Evolutionary conservation across 2,888 invertebrate species (phyloP).

Genomic region (Cecidostiba fungosa): DNA sequence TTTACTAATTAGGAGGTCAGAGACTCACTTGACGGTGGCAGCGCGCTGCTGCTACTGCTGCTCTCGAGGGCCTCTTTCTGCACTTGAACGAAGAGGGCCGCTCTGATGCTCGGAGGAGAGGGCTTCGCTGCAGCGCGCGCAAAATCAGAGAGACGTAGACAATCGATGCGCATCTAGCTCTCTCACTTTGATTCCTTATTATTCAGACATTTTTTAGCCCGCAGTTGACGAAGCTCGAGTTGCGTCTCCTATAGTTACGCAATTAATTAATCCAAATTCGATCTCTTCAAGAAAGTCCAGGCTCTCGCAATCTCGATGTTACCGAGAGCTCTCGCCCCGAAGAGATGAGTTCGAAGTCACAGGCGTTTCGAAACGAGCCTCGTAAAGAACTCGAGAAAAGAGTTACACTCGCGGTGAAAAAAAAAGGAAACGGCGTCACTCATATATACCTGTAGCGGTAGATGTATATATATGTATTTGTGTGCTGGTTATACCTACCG

Average conservation of each 20-base stretch:
- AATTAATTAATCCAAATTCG: no score
- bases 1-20: constrained; percentile 44
- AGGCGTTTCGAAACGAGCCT: not conserved
- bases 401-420: not conserved
- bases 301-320: no score
- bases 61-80: constrained; percentile 1
- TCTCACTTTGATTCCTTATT: not conserved
- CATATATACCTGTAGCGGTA: not conserved
- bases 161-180: not conserved
- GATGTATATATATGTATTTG: not conserved
- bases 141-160: not conserved
- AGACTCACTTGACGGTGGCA: not conserved
- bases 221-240: no score
- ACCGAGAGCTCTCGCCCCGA: no score
- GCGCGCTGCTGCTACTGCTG: not conserved
- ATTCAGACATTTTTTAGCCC: not conserved
- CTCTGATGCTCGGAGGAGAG: no score
- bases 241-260: no score
- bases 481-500: no score
- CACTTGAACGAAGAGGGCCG: not conserved
- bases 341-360: not conserved
- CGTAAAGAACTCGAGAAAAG: not conserved
- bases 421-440: not conserved
- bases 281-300: no score
- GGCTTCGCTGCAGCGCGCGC: not conserved